Base-by-base conservation (phyloP, 2,888 invertebrate species). In the Nymphalis c-album region DNA sequence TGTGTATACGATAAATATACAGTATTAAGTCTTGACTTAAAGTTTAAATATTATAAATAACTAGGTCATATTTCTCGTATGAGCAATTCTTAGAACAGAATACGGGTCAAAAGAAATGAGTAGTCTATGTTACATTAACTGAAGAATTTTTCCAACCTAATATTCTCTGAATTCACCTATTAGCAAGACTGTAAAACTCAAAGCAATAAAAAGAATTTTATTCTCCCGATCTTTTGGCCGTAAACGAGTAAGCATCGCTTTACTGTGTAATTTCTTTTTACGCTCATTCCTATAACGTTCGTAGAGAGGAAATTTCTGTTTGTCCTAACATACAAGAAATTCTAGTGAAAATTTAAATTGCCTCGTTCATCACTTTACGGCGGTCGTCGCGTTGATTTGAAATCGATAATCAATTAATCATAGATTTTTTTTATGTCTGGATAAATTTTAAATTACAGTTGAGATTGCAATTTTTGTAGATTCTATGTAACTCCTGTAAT, bases 151-250 rank as follows among this genome's bases (percentile, higher is more conserved):
- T 45, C 31, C 74, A 72, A 74, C 74, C 72, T 81, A 72, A 75
- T 81, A 76, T 80, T 80, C 80, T 74, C 80, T 73, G 79, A 84
- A 84, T 82, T 82, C 83, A 78, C 77, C 83, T 84, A 86, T 88
- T 82, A 83, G 85, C 77, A 74, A 73, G 76, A 82, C 74, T 83
- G 81, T 88, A 87, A 87, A 87, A 86, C 82, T 74, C 78, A 73
- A 71, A 74, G 85, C 81, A 87, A 87, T 88, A 88, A 88, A 86
- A 88, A 81, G 78, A 85, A 86, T 85, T 86, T 87, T 86, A 87
- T 86, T 85, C 81, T 80, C 79, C 79, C 83, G 84, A 87, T 88
- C 86, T 85, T 81, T 82, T 75, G 76, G 77, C 80, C 80, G 82
- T 86, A 86, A 86, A 85, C 84, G 80, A 78, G 84, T 84, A 86